Evolutionary conservation across 2,113 vertebrate species (phyloP), one percentile per base, ranked within the genome.

Genomic region (Maccullochella peelii): DNA sequence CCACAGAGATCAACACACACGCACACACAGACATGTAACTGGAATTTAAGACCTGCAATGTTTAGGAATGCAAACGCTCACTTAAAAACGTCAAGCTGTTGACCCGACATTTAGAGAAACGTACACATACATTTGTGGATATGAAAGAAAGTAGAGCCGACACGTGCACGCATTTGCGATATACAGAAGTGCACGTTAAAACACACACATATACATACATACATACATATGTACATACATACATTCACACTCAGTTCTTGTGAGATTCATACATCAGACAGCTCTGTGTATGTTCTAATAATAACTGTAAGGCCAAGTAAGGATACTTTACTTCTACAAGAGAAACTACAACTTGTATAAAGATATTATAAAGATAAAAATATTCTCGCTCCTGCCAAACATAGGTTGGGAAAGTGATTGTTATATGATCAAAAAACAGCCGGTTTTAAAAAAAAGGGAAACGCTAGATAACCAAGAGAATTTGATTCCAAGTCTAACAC

Each of bases 1-100:
- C 61, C 68, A 70, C 66, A 4, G 23, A 84, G 50, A 83, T 65
- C 52, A 80, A 66, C 76, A 33, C 36, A 83, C 61, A 80, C 65
- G 59, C 40, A 38, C 15, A 40, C 69, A 38, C 70, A 77, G 49
- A 70, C 8, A 8, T 25, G 6, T n/a, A 67, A 59, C 11, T 11
- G 8, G 3, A 50, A 54, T 42, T 77, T 40, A 69, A 4, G 23
- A 42, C 73, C 52, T 73, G 58, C 38, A 52, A n/a, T 40, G 40
- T 76, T 68, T 30, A 11, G 30, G 16, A 74, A 44, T 52, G 55
- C 30, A 15, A n/a, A 25, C 27, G n/a, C n/a, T n/a, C n/a, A n/a
- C n/a, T n/a, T n/a, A n/a, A n/a, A n/a, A n/a, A n/a, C n/a, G n/a
- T n/a, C n/a, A n/a, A n/a, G n/a, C n/a, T n/a, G n/a, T 54, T 47